A percentile compares a stretch with the other conserved stretches of the same genome.
These are phyloP conservation scores for Acleris sparsana DNA, from an alignment of 2,888 invertebrate genomes.

Conservation along the genomic window DNA sequence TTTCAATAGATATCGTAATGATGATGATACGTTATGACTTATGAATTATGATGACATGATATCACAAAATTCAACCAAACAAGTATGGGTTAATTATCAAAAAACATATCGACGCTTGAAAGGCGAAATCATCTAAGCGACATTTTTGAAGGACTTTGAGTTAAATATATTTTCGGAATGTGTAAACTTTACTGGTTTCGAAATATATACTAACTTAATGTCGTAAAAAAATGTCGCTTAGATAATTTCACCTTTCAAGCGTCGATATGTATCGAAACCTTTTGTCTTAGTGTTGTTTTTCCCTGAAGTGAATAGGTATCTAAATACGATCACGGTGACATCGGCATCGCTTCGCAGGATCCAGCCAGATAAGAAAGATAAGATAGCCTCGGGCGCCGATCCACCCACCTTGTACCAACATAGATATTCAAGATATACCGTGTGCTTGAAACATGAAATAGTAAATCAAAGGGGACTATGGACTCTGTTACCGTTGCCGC, in stretches of 20 bases:
- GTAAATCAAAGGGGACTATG: conserved; percentile 19
- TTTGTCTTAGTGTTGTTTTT: neutral
- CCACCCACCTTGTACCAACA: conserved; percentile 35
- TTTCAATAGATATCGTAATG: neutral
- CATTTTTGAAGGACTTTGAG: too few relatives aligned
- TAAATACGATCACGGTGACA: conserved; percentile 16
- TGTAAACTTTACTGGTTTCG: too few relatives aligned
- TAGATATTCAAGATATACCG: conserved; percentile 22
- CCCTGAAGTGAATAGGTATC: conserved; percentile 2
- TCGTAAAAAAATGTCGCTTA: too few relatives aligned
- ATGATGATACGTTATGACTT: conserved; percentile 14
- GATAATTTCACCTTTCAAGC: too few relatives aligned
- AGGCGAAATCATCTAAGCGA: too few relatives aligned
- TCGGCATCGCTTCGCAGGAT: conserved; percentile 41
- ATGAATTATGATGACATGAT: conserved; percentile 2
- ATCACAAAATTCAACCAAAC: neutral
- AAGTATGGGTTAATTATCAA: too few relatives aligned
- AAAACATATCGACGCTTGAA: too few relatives aligned
- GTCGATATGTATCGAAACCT: too few relatives aligned
- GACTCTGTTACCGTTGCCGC: neutral
- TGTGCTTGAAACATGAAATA: conserved; percentile 10
- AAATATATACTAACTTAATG: too few relatives aligned
- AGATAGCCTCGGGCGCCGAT: conserved; percentile 45
- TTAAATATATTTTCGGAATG: too few relatives aligned
- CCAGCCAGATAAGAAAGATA: conserved; percentile 51